Evolutionary conservation across 2,113 vertebrate species (phyloP).

Genomic region (Callipepla squamata): DNA sequence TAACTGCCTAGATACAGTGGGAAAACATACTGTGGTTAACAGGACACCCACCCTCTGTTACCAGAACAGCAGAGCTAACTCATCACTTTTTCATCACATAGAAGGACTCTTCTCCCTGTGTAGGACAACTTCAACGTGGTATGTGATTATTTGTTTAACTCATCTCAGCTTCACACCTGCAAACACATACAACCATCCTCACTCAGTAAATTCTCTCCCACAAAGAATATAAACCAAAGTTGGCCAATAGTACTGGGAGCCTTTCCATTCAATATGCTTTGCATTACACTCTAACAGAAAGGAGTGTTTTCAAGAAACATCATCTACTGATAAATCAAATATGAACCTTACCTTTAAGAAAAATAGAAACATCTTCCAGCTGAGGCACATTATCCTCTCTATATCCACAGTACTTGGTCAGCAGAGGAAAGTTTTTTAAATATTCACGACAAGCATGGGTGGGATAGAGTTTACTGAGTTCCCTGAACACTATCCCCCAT

Average conservation of each 20-base stretch:
- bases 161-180: neutral
- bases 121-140: neutral
- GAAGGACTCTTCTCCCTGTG: neutral
- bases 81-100: neutral
- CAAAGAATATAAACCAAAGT: neutral
- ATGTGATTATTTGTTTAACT: neutral
- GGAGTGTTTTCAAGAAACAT: neutral
- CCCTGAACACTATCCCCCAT: slow-evolving; percentile 93
- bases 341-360: slow-evolving; percentile 88
- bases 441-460: slow-evolving; percentile 96
- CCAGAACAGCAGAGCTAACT: neutral
- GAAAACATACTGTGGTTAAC: fast-evolving
- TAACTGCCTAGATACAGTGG: neutral
- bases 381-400: slow-evolving; percentile 96
- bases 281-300: neutral
- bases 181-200: neutral
- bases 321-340: neutral
- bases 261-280: neutral
- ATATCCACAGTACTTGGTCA: slow-evolving; percentile 93
- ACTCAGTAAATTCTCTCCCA: neutral
- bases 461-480: slow-evolving; percentile 94
- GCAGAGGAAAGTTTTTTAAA: slow-evolving; percentile 93
- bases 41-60: neutral
- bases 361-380: slow-evolving; percentile 91
- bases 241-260: neutral